phyloP scores from a whole-genome alignment of 2,113 vertebrate species.

The rat (Rattus norvegicus) region DNA sequence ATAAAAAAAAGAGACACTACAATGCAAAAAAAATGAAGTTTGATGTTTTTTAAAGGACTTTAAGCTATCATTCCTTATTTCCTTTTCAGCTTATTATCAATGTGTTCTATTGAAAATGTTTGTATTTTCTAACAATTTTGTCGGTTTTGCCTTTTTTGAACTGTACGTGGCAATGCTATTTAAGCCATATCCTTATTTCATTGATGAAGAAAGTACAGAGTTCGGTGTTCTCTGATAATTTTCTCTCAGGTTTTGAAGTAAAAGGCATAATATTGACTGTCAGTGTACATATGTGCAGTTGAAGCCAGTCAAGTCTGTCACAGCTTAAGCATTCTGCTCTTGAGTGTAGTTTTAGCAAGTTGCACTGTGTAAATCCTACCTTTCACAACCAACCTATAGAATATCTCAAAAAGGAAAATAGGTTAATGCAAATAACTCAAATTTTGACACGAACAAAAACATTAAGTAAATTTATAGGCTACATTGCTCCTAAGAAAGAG shows the following conservation, averaged over 20 bases:
- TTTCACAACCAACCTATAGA: background rate
- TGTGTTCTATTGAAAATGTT: background rate
- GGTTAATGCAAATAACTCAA: background rate
- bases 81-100: background rate
- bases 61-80: background rate
- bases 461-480: background rate
- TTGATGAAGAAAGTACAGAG: background rate
- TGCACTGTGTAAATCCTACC: background rate
- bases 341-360: background rate
- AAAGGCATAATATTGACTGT: background rate
- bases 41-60: background rate
- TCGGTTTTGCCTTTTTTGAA: background rate
- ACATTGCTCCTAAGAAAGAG: background rate
- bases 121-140: background rate
- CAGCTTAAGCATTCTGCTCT: background rate
- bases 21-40: background rate
- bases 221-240: background rate
- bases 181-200: background rate
- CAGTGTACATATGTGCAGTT: background rate
- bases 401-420: background rate
- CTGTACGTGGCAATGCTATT: background rate
- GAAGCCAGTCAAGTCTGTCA: background rate
- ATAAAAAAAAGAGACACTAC: no score
- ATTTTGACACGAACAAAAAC: background rate
- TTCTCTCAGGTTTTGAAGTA: background rate